Evolutionary conservation across 2,888 invertebrate genomes (phyloP), one percentile per base, ranked within the genome.

Genomic region (Drosophila affinis): DNA sequence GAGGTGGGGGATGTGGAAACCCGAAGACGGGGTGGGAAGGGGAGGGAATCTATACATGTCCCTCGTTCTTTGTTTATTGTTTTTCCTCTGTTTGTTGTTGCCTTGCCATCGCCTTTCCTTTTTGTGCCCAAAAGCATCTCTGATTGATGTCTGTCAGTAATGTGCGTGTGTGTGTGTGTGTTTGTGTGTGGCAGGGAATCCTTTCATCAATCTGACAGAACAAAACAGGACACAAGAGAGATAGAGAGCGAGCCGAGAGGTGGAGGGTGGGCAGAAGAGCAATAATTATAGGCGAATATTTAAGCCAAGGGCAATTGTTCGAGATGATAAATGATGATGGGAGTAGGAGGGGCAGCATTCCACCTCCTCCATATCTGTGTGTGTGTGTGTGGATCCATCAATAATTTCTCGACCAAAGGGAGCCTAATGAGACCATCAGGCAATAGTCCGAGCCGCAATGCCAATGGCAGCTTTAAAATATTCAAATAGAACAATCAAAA

Each of bases 271-370:
- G 53, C 57, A 62, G 54, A 75, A 61, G 61, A 64, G 68, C 58
- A 75, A 88, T 85, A 88, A 85, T 85, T 85, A 85, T 84, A 71
- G 74, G 48, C 60, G 81, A 51, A 57, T 77, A 77, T 83, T 79
- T 76, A 62, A 62, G 75, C 88, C 67, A 56, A 70, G 57, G 78
- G 82, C 89, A 87, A 85, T 85, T 85, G 85, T 85, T 87, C 75
- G 88, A 75, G 75, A 87, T 85, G 89, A 85, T 85, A 89, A 85
- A 85, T 85, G 85, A 87, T 85, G 46, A 39, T 74, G 57, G 51
- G 46, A 27, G 46, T 47, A 12, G 49, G 44, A 59, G 24, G 17
- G 29, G 12, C 18, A 45, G 18, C 29, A 14, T 4, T 21, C 27
- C 14, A 29, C 44, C 52, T 14, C 45, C 45, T 18, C 27, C 14